Evolutionary conservation across 2,113 vertebrate genomes (phyloP), one percentile per base, ranked within the genome.

Genomic region (Vulpes vulpes): DNA sequence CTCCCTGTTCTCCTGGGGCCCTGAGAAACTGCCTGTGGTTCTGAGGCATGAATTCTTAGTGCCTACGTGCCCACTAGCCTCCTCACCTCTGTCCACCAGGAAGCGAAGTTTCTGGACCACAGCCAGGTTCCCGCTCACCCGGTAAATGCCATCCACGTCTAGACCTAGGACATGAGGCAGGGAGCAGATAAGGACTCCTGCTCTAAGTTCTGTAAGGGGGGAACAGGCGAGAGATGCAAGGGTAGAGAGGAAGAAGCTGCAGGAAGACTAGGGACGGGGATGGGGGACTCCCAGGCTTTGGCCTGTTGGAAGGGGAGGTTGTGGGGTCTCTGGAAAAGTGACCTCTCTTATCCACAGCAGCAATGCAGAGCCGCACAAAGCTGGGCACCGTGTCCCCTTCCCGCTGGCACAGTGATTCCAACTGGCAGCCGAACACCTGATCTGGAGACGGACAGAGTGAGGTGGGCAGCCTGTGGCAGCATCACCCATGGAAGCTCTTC

Each of bases 91-190:
- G 98, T 99, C 99, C 83, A 99, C 99, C 32, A 99, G 97, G 94
- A 99, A 99, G 59, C 99, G 99, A 62, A 99, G 99, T 97, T 99
- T 99, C 98, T 99, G 99, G 97, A 99, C 99, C 92, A 99, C 98
- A 0, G 99, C 99, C 97, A 99, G 98, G 98, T 99, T 99, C 81
- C 99, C 99, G 0, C 99, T 99, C 32, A 99, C 99, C 87, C 99
- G 98, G 98, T 99, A 99, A 98, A 99, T 99, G n/a, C 99, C 99
- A 19, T 99, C 99, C 10, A 99, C 98, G 1, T 99, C 99, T 95
- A 99, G 98, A 27, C 99, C 99, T 99, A 98, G 32, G 51, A 93
- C 91, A 95, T 3, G 30, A 89, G 65, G 65, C 20, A 57, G 22
- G 51, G 20, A 43, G 55, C 32, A 62, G 32, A 53, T 84, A 43